Conservation (phyloP, 2,113 vertebrate genomes). For the Notarius lentiginosus region DNA sequence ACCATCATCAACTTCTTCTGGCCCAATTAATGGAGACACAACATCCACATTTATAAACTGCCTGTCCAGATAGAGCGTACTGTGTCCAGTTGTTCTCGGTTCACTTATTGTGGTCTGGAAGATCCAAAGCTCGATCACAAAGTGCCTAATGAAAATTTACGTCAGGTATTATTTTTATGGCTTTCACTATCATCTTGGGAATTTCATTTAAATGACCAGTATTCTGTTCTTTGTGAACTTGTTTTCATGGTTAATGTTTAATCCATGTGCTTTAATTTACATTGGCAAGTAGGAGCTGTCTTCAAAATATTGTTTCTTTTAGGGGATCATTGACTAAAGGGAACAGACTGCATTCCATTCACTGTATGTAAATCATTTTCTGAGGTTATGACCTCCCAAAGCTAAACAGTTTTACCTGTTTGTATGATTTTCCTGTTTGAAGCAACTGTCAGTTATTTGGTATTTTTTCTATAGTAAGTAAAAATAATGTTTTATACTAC, state of each 20-base stretch:
- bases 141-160: not conserved
- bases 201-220: constrained; percentile 32
- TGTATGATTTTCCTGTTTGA: not conserved
- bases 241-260: constrained; percentile 70
- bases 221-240: constrained; percentile 53
- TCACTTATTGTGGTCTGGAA: constrained; percentile 13
- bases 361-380: constrained; percentile 52
- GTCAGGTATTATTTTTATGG: constrained; percentile 17
- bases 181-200: constrained; percentile 29
- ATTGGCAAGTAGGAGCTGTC: constrained; percentile 52
- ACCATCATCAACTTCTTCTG: constrained; percentile 58
- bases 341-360: constrained; percentile 52
- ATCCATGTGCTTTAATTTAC: constrained; percentile 60
- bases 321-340: constrained; percentile 63
- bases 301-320: constrained; percentile 59
- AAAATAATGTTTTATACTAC: not conserved
- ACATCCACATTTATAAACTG: constrained; percentile 53
- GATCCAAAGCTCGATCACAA: not conserved
- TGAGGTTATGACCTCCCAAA: constrained; percentile 44
- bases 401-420: constrained; percentile 17
- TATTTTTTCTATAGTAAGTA: not conserved
- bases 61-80: constrained; percentile 24
- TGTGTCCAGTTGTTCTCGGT: not conserved
- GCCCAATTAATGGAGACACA: constrained; percentile 53
- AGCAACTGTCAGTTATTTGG: not conserved